Evolutionary conservation across 2,888 invertebrate species (phyloP).

Genomic region (Morpho deidamia): DNA sequence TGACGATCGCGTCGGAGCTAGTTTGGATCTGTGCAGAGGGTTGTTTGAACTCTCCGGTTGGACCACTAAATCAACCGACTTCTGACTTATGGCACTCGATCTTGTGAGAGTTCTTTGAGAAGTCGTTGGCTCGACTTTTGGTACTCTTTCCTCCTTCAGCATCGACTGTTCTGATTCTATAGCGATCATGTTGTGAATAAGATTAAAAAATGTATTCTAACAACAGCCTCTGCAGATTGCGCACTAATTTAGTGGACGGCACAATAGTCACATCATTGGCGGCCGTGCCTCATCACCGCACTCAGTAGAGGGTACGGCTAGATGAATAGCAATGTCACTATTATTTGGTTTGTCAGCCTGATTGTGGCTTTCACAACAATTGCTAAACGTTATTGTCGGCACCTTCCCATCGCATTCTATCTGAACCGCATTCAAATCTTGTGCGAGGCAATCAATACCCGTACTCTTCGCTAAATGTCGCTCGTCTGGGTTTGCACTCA

Average conservation of each 20-base stretch:
- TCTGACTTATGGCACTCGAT: constrained; percentile 80
- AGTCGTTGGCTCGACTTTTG: constrained; percentile 54
- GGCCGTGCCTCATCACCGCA: constrained; percentile 66
- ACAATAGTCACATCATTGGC: constrained; percentile 59
- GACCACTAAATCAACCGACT: constrained; percentile 78
- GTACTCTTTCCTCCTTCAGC: constrained; percentile 53
- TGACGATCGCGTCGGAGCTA: constrained; percentile 65
- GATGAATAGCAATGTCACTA: constrained; percentile 54
- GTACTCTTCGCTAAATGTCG: constrained; percentile 34
- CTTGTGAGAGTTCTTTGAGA: constrained; percentile 77
- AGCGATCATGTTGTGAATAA: constrained; percentile 51
- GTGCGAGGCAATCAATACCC: constrained; percentile 53
- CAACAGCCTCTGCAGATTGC: constrained; percentile 3
- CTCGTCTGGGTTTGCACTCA: constrained; percentile 62
- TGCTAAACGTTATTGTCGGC: constrained; percentile 70
- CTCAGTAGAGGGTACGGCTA: constrained; percentile 67
- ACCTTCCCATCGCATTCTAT: constrained; percentile 60
- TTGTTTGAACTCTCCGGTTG: constrained; percentile 67
- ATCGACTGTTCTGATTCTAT: constrained; percentile 64
- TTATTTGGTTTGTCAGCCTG: constrained; percentile 49
- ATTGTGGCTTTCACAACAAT: constrained; percentile 60
- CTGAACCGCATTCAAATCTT: constrained; percentile 52
- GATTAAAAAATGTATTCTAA: background rate
- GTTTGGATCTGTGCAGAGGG: constrained; percentile 66
- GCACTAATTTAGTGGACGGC: constrained; percentile 15